These are phyloP conservation scores for Cerastis leucographa DNA, from an alignment of 2,888 invertebrate genomes.

Conservation along the genomic window DNA sequence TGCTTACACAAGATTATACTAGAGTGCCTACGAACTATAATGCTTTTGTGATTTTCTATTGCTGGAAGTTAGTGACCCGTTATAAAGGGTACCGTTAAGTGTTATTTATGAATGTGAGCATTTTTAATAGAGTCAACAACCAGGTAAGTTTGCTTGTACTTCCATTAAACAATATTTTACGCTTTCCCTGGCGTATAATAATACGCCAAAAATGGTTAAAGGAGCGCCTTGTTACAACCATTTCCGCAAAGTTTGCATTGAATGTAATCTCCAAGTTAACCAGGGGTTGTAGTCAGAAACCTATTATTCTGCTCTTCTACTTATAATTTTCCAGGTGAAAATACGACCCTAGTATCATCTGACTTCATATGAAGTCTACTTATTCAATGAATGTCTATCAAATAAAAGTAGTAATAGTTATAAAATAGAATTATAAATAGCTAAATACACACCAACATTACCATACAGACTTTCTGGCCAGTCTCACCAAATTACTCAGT, in stretches of 20 bases:
- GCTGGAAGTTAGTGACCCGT: slow-evolving; percentile 62
- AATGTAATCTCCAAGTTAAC: background rate
- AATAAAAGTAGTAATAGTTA: background rate
- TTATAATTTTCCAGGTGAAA: background rate
- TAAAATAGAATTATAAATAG: background rate
- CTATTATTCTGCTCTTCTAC: background rate
- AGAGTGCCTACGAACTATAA: slow-evolving; percentile 27
- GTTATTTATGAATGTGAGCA: slow-evolving; percentile 94
- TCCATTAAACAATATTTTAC: background rate
- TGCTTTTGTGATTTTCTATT: slow-evolving; percentile 49
- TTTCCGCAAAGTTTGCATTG: background rate
- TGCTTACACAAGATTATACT: background rate
- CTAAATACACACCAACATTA: slow-evolving; percentile 1
- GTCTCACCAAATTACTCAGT: background rate
- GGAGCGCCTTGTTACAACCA: background rate
- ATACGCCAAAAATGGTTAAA: background rate
- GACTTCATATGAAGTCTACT: background rate
- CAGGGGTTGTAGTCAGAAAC: background rate
- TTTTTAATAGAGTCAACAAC: slow-evolving; percentile 95
- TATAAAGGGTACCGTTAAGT: slow-evolving; percentile 81
- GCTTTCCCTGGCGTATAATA: background rate
- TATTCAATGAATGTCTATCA: background rate
- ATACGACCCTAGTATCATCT: slow-evolving; percentile 3
- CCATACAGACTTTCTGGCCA: background rate
- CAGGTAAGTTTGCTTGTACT: slow-evolving; percentile 89